Evolutionary conservation across 1,140 invertebrate genomes (phyloP).

Genomic region (Halesus radiatus): DNA sequence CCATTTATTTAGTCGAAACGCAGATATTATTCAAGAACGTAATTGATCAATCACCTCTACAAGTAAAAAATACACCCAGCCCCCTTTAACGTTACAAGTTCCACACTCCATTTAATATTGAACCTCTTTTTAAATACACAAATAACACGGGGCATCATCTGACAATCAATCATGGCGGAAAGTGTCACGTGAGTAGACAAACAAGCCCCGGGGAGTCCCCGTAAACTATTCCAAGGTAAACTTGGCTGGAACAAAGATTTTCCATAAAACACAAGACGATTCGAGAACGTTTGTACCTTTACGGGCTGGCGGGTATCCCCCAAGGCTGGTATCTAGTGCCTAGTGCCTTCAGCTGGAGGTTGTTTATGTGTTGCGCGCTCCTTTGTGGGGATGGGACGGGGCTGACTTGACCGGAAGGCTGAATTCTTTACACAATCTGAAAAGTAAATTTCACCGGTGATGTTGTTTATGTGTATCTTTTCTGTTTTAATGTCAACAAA

Average conservation of each 20-base stretch:
- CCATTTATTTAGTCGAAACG: too few relatives aligned
- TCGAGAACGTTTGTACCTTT: slow-evolving; percentile 20
- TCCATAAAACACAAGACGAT: slow-evolving; percentile 18
- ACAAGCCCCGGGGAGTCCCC: slow-evolving; percentile 3
- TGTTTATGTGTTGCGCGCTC: slow-evolving; percentile 37
- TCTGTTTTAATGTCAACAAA: too few relatives aligned
- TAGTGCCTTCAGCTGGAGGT: background rate
- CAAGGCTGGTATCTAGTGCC: background rate
- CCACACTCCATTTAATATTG: background rate
- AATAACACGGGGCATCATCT: background rate
- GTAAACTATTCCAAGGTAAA: slow-evolving; percentile 6
- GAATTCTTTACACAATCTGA: too few relatives aligned
- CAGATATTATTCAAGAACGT: too few relatives aligned
- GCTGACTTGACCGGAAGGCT: too few relatives aligned
- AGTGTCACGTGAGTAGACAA: slow-evolving; percentile 12
- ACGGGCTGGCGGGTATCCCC: slow-evolving; percentile 31
- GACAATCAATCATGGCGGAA: slow-evolving; percentile 18
- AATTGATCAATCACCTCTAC: background rate
- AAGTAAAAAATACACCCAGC: background rate
- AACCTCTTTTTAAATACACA: slow-evolving; percentile 1
- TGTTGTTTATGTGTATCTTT: too few relatives aligned
- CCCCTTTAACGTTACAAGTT: background rate
- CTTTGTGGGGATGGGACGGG: too few relatives aligned
- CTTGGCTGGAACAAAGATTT: slow-evolving; percentile 27
- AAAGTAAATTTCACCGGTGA: too few relatives aligned